Evolutionary conservation across 2,113 vertebrate genomes (phyloP).

Genomic region (Phycodurus eques): DNA sequence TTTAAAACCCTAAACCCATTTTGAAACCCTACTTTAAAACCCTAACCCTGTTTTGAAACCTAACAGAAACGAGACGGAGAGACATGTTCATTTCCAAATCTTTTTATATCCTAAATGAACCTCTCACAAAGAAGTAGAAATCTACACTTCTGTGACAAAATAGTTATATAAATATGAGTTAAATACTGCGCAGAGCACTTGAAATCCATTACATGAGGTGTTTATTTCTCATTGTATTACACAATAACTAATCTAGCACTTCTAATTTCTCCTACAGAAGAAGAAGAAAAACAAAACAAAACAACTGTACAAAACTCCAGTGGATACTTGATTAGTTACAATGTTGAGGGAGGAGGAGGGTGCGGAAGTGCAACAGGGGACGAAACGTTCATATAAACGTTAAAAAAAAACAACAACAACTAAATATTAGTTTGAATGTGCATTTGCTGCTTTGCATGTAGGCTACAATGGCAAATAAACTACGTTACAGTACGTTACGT

Average conservation of each 20-base stretch:
- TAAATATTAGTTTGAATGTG: constrained; percentile 30
- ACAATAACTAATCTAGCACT: constrained; percentile 45
- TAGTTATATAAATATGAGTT: constrained; percentile 66
- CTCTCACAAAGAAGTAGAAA: constrained; percentile 66
- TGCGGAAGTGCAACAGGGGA: constrained; percentile 36
- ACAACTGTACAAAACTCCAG: constrained; percentile 24
- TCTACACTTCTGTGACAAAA: constrained; percentile 61
- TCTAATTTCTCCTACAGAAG: constrained; percentile 13
- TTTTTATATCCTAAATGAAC: constrained; percentile 49
- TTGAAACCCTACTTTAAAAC: too few relatives aligned
- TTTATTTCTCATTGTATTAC: constrained; percentile 34
- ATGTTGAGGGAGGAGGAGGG: background rate
- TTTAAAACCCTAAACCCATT: too few relatives aligned
- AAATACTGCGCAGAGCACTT: constrained; percentile 52
- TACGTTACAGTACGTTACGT: background rate
- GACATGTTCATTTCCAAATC: constrained; percentile 24
- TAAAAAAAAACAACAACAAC: background rate
- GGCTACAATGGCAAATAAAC: constrained; percentile 24
- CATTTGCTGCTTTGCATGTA: constrained; percentile 18
- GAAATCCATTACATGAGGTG: constrained; percentile 44
- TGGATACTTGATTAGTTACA: constrained; percentile 2
- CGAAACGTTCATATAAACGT: constrained; percentile 4
- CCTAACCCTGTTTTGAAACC: too few relatives aligned
- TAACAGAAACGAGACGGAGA: constrained; percentile 19
- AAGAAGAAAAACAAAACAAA: constrained; percentile 10